A percentile compares a stretch with the other conserved stretches of the same genome.
phyloP scores from a whole-genome alignment of 2,888 invertebrate genomes.

The Tipula confusa region DNA sequence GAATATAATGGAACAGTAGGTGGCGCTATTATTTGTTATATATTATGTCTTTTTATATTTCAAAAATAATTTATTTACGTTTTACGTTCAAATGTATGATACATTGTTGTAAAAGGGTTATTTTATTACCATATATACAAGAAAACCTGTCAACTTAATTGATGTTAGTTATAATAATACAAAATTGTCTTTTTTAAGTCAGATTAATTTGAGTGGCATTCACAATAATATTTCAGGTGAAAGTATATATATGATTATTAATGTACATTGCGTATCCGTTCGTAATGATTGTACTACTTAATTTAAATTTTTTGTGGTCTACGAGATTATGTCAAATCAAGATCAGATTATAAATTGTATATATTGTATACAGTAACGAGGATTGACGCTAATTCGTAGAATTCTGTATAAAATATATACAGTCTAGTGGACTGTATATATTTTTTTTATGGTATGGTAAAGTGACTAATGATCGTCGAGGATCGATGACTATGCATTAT shows the following conservation, averaged over 20 bases:
- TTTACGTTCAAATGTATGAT: not conserved
- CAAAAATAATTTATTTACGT: not conserved
- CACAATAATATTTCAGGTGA: not conserved
- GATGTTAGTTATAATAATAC: not conserved
- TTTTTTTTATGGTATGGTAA: not conserved
- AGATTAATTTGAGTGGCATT: not conserved
- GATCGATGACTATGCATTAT: not conserved
- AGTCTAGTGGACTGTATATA: no score
- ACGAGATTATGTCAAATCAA: not conserved
- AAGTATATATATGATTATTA: not conserved
- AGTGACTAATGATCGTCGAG: not conserved
- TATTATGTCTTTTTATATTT: not conserved
- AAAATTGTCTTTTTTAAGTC: not conserved
- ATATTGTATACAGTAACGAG: no score
- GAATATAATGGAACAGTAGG: not conserved
- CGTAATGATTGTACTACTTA: not conserved
- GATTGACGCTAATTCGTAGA: not conserved
- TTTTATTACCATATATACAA: not conserved
- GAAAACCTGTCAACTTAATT: not conserved
- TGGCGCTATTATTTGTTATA: not conserved
- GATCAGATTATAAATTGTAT: conserved; percentile 15
- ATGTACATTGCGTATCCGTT: not conserved
- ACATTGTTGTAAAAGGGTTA: not conserved
- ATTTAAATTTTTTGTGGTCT: not conserved
- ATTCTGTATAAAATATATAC: no score